Conservation (phyloP, 92 coral and sea anemone species). For the Parazoanthus atlanticus region DNA sequence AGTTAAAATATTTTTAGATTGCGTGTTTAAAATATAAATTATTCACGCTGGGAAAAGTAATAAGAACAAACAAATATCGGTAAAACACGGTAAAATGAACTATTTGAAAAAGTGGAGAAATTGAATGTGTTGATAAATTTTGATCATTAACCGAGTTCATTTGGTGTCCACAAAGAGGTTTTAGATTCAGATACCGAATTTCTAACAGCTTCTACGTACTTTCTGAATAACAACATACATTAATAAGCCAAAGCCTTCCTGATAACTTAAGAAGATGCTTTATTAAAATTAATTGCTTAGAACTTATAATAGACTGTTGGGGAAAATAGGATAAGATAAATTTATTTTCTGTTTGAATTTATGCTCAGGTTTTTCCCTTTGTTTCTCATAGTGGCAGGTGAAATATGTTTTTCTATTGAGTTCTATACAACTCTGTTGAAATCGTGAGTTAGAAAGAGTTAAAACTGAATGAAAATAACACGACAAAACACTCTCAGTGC, state of each 20-base stretch:
- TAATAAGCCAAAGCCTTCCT: not conserved
- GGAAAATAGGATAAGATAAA: no score
- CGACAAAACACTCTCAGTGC: not conserved
- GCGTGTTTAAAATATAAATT: not conserved
- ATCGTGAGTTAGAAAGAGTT: not conserved
- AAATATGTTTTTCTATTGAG: not conserved
- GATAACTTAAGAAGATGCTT: not conserved
- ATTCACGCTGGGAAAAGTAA: not conserved
- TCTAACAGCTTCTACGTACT: not conserved
- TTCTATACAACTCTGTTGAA: not conserved
- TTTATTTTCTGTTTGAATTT: not conserved
- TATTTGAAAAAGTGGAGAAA: not conserved
- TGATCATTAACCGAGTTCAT: not conserved
- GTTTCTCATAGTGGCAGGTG: not conserved
- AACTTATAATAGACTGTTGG: no score
- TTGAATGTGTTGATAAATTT: not conserved
- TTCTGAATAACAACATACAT: no score
- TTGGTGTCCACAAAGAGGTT: no score
- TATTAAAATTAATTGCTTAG: not conserved
- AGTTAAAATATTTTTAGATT: no score
- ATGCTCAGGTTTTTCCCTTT: not conserved
- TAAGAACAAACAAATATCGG: no score
- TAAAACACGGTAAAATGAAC: not conserved
- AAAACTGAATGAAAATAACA: not conserved
- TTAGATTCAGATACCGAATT: not conserved